Evolutionary conservation across 2,888 invertebrate genomes (phyloP).

Genomic region (Prenolepis imparis): DNA sequence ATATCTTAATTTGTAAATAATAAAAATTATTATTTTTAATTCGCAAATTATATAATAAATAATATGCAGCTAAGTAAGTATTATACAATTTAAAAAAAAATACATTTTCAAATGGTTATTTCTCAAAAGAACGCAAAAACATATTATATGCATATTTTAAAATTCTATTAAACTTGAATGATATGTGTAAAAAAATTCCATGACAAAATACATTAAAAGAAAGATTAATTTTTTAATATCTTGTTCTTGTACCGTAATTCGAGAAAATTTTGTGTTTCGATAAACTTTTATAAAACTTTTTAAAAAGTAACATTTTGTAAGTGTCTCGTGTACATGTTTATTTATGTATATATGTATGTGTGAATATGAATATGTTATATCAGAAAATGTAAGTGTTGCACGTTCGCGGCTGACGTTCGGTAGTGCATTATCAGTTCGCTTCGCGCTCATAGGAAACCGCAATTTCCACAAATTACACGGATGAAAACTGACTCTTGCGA

Average conservation of each 20-base stretch:
- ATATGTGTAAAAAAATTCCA: not conserved
- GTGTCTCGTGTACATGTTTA: not conserved
- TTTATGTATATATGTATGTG: not conserved
- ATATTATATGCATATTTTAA: constrained; percentile 5
- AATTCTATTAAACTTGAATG: not conserved
- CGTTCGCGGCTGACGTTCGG: constrained; percentile 34
- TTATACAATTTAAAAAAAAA: too few relatives aligned
- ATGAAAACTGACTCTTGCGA: constrained; percentile 74
- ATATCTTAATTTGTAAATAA: constrained; percentile 1
- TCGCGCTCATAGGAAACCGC: constrained; percentile 71
- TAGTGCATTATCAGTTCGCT: constrained; percentile 73
- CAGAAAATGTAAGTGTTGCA: constrained; percentile 32
- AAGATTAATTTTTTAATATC: not conserved
- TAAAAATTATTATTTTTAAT: not conserved
- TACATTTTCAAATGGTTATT: too few relatives aligned
- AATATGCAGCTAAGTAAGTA: not conserved
- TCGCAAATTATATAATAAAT: not conserved
- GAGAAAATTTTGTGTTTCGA: not conserved
- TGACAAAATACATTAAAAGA: not conserved
- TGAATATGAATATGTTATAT: not conserved
- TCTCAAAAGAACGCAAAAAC: constrained; percentile 40
- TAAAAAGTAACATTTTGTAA: not conserved
- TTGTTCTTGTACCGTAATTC: not conserved
- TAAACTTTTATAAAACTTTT: constrained; percentile 18
- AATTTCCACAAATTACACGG: constrained; percentile 72